Evolutionary conservation across 2,888 invertebrate species (phyloP).

Genomic region (Acleris sparsana): DNA sequence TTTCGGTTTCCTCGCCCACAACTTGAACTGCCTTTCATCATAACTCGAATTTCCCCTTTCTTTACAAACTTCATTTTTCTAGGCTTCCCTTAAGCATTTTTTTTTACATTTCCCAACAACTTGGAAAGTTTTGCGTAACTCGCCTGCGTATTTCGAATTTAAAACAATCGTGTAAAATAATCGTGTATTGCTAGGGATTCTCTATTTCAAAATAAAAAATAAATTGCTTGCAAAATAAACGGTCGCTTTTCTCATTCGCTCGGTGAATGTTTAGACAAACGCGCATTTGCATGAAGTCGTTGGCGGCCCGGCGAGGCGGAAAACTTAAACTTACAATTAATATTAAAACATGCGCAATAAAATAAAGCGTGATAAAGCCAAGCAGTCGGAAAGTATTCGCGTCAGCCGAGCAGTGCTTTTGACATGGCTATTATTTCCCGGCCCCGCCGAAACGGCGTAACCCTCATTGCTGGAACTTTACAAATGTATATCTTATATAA

Average conservation of each 20-base stretch:
- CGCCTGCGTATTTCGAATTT: not conserved
- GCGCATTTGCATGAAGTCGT: slow-evolving; percentile 64
- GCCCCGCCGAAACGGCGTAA: slow-evolving; percentile 47
- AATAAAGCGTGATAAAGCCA: slow-evolving; percentile 60
- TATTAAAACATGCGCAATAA: slow-evolving; percentile 81
- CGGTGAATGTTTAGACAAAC: slow-evolving; percentile 66
- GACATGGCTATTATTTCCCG: slow-evolving; percentile 75
- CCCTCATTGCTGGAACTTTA: slow-evolving; percentile 19
- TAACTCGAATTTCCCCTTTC: slow-evolving; percentile 13
- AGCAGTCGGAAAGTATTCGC: slow-evolving; percentile 77
- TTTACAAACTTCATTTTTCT: slow-evolving; percentile 16
- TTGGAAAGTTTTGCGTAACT: slow-evolving; percentile 19
- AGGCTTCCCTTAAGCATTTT: slow-evolving; percentile 18
- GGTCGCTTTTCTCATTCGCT: slow-evolving; percentile 53
- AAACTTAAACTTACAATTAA: slow-evolving; percentile 81
- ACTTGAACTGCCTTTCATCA: slow-evolving; percentile 24
- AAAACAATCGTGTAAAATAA: slow-evolving; percentile 47
- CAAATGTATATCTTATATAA: slow-evolving; percentile 42
- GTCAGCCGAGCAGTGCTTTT: slow-evolving; percentile 72
- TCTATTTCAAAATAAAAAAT: slow-evolving; percentile 41
- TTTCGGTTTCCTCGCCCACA: slow-evolving; percentile 16
- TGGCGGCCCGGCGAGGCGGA: slow-evolving; percentile 60
- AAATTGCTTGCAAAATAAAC: slow-evolving; percentile 49
- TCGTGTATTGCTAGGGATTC: slow-evolving; percentile 46
- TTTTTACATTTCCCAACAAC: slow-evolving; percentile 4